phyloP scores from a whole-genome alignment of 2,888 invertebrate species.

The Hemithea aestivaria region DNA sequence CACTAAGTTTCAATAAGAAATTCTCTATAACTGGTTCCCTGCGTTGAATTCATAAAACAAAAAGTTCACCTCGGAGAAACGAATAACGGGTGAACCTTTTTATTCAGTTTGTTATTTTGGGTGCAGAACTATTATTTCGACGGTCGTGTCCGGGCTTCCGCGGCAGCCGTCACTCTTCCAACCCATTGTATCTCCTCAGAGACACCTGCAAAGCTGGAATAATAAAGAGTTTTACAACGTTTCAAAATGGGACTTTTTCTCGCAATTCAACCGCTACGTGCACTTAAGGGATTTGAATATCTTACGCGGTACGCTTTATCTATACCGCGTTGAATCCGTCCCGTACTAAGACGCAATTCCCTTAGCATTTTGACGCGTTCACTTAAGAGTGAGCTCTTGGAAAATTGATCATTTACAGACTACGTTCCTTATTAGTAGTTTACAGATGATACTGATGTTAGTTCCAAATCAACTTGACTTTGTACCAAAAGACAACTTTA shows the following conservation, averaged over 20 bases:
- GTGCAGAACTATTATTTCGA: constrained; percentile 49
- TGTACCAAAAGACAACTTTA: too few relatives aligned
- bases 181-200: constrained; percentile 59
- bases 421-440: too few relatives aligned
- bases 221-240: constrained; percentile 76
- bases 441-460: too few relatives aligned
- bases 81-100: constrained; percentile 6
- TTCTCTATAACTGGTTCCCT: too few relatives aligned
- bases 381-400: too few relatives aligned
- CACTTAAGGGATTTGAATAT: constrained; percentile 79
- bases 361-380: constrained; percentile 39
- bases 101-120: constrained; percentile 24
- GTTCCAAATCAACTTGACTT: too few relatives aligned
- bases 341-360: constrained; percentile 57
- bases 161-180: constrained; percentile 50
- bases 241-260: constrained; percentile 76
- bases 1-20: too few relatives aligned
- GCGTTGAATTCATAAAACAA: neutral
- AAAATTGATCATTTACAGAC: too few relatives aligned
- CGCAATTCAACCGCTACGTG: constrained; percentile 76
- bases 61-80: neutral
- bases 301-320: constrained; percentile 73
- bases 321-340: constrained; percentile 57
- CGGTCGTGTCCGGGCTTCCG: constrained; percentile 32
- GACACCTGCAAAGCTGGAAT: constrained; percentile 74